phyloP scores from a whole-genome alignment of 2,888 invertebrate species.

The Prenolepis imparis region DNA sequence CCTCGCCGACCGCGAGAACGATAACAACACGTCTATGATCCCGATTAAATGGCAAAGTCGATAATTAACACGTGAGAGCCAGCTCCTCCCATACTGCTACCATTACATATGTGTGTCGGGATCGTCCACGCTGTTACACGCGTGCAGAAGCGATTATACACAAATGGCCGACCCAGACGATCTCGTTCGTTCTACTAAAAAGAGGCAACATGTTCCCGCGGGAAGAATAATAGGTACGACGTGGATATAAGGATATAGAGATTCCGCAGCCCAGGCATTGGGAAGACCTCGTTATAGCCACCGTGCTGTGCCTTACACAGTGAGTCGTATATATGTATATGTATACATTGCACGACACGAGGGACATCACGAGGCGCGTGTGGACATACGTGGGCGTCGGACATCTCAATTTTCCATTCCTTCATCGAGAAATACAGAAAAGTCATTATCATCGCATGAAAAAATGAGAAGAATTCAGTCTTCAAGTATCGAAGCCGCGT shows the following conservation, averaged over 20 bases:
- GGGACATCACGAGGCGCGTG: slow-evolving; percentile 49
- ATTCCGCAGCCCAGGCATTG: slow-evolving; percentile 55
- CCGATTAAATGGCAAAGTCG: slow-evolving; percentile 65
- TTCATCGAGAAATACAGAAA: slow-evolving; percentile 18
- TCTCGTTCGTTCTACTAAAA: slow-evolving; percentile 65
- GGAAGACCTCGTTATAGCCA: slow-evolving; percentile 73
- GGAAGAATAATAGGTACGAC: slow-evolving; percentile 82
- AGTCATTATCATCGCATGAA: not conserved
- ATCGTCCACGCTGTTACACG: slow-evolving; percentile 61
- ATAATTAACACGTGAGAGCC: slow-evolving; percentile 79
- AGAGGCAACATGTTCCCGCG: slow-evolving; percentile 70
- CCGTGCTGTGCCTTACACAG: slow-evolving; percentile 47
- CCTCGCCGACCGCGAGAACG: slow-evolving; percentile 53
- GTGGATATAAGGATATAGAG: slow-evolving; percentile 70
- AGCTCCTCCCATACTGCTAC: slow-evolving; percentile 64
- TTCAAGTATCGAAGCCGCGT: not conserved
- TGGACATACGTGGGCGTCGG: slow-evolving; percentile 73
- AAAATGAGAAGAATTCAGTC: not conserved
- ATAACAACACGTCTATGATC: slow-evolving; percentile 51
- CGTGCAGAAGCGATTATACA: slow-evolving; percentile 23
- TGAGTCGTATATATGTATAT: slow-evolving; percentile 45
- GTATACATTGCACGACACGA: slow-evolving; percentile 55
- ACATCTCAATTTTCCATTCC: slow-evolving; percentile 70
- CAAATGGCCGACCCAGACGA: slow-evolving; percentile 57
- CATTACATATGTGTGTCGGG: slow-evolving; percentile 48